Evolutionary conservation across 2,113 vertebrate species (phyloP), one percentile per base, ranked within the genome.

Genomic region (Siniperca knerii): DNA sequence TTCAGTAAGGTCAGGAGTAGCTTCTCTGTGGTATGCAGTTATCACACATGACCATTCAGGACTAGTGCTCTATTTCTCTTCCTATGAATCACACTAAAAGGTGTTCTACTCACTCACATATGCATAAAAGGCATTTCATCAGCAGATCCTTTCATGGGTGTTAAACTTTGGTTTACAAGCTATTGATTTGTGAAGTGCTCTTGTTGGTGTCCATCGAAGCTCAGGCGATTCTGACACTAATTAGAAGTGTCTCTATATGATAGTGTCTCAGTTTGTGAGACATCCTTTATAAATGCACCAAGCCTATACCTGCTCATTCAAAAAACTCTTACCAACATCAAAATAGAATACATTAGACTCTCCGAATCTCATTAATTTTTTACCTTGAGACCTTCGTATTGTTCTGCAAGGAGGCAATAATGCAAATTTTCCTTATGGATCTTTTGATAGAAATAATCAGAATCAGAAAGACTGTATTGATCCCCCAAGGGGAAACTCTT

Each of bases 341-440:
- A 54, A 81, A 50, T 6, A 55, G 46, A 85, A 73, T 64, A 67
- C 33, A 87, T 87, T 42, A 79, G 16, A 57, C 55, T 20, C 4
- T 77, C 5, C 0, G 8, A 21, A 13, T 40, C 12, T 68, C 48
- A 57, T 18, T 84, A 6, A 18, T 52, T 73, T 78, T 33, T 44
- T 0, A 75, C 37, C 18, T n/a, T 2, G 1, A 68, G 33, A 61
- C 18, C 15, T 64, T 58, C 64, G 37, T 58, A 16, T 44, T 35
- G 20, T 46, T 77, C 50, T 58, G 23, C 58, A 33, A 78, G 12
- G 9, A 60, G 67, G 13, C 4, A 71, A 25, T 21, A 54, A 84
- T 68, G 13, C 1, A 0, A 15, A 9, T 57, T 57, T 66, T 40
- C 18, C 4, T 50, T 66, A 23, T 8, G 40, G 40, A 6, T 20